phyloP scores from a whole-genome alignment of 2,113 vertebrate genomes.

The Protobothrops mucrosquamatus region DNA sequence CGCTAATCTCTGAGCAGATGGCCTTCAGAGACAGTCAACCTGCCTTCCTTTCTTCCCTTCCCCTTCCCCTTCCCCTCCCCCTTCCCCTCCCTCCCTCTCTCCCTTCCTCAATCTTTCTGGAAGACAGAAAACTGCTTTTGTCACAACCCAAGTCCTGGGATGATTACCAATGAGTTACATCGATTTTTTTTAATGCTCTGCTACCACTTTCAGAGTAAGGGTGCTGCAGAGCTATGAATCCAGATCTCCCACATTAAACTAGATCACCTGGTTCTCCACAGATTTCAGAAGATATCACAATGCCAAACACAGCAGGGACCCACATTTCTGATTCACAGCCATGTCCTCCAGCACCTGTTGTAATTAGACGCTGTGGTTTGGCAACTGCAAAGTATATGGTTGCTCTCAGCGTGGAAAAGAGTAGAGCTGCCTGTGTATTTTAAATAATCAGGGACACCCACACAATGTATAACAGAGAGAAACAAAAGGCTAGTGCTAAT shows the following conservation, averaged over 20 bases:
- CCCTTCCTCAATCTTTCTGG: background rate
- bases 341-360: background rate
- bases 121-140: background rate
- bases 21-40: background rate
- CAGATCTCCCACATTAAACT: background rate
- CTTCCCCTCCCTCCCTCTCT: background rate
- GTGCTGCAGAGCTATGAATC: background rate
- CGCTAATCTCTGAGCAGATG: background rate
- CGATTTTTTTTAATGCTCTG: background rate
- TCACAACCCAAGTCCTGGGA: background rate
- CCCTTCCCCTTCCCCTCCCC: background rate
- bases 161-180: background rate
- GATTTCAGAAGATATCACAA: background rate
- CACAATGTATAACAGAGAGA: background rate
- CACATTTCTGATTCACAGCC: background rate
- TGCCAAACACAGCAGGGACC: background rate
- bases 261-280: background rate
- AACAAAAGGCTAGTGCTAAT: constrained; percentile 17
- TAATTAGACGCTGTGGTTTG: background rate
- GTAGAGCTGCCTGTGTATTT: background rate
- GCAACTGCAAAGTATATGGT: constrained; percentile 10
- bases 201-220: background rate
- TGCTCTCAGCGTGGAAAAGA: constrained; percentile 7
- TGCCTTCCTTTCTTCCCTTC: background rate
- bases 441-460: background rate